Base-by-base conservation (phyloP, 2,113 vertebrate species). In the Neogale vison region DNA sequence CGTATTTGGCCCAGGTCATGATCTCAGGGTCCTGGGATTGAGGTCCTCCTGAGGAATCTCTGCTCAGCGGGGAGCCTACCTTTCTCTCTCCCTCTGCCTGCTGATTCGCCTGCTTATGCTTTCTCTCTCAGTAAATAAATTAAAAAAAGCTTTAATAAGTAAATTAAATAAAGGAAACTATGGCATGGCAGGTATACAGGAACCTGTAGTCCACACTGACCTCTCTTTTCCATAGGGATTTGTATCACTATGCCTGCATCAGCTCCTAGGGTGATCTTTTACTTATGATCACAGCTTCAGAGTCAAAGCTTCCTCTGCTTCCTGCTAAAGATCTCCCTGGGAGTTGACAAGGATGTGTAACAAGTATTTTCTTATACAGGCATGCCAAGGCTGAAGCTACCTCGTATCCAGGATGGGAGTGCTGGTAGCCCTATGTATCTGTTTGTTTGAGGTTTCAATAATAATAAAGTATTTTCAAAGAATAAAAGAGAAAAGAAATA, bases 211-310 rank as follows among this genome's bases (percentile, higher is more conserved):
- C 31, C 47, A 39, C 42, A 5, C 0, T 71, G 79, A 88, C 39
- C 4, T 84, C 18, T 84, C 45, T 81, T 55, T 90, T 69, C 21
- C 91, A 18, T 95, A 99, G 99, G 98, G 99, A 99, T 21, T 57
- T 99, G 86, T 99, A 99, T 97, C 99, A 99, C 42, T 99, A 99
- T 77, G 99, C 99, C 39, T 98, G 99, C 7, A 99, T 55, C 97
- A 99, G 99, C 69, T 97, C 99, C 47, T 99, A 99, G 99, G 99
- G 99, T 57, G 99, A 99, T 94, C 98, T 98, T 45, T 94, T 99
- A 65, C 99, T 99, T 4, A 47, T 99, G 76, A 83, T 50, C 34
- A 86, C 77, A 13, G 57, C 93, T 0, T 52, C 93, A 18, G 63
- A 82, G 23, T 52, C 88, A 7, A 57, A 72, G 23, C 36, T 34